phyloP scores from a whole-genome alignment of 1,140 invertebrate genomes.

The Megathymus violae region DNA sequence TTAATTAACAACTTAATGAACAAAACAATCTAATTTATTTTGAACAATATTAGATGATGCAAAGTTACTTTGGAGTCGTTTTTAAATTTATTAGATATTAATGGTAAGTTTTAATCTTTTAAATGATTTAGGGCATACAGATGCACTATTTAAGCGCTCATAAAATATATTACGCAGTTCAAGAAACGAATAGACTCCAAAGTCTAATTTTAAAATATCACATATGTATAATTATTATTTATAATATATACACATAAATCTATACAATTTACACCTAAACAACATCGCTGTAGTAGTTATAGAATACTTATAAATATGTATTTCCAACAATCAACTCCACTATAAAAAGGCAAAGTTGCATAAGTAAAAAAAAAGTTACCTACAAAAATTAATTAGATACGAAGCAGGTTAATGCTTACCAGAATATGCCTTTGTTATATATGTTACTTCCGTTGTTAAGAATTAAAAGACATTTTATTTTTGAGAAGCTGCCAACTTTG shows the following conservation, averaged over 20 bases:
- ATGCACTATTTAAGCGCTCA: background rate
- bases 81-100: background rate
- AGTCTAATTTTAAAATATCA: conserved; percentile 16
- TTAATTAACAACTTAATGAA: background rate
- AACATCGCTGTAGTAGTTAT: conserved; percentile 39
- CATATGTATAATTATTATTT: conserved; percentile 18
- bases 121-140: background rate
- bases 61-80: conserved; percentile 16
- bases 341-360: conserved; percentile 22
- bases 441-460: no score
- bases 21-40: conserved; percentile 1
- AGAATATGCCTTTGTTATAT: no score
- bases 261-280: conserved; percentile 45
- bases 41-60: background rate
- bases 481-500: background rate
- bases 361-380: conserved; percentile 6
- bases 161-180: background rate
- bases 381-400: no score
- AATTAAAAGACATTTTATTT: background rate
- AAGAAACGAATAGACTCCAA: background rate
- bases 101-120: background rate
- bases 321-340: background rate
- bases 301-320: conserved; percentile 8
- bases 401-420: no score
- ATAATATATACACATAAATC: conserved; percentile 9